phyloP scores from a whole-genome alignment of 2,888 invertebrate species.

The Leucophenga maculata region DNA sequence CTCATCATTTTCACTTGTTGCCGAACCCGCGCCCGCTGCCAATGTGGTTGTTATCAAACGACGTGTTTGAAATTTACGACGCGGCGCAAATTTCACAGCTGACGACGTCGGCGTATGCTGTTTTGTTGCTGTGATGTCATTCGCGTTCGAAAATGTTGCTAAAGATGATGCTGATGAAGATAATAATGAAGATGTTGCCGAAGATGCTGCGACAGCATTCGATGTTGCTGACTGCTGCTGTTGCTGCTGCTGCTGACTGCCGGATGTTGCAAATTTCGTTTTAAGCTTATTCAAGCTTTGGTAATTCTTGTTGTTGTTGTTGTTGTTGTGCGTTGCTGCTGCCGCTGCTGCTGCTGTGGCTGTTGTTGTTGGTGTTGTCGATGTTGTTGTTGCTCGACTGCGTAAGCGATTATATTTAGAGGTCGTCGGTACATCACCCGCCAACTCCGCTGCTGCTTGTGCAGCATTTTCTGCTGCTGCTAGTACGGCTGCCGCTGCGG shows the following conservation, averaged over 20 bases:
- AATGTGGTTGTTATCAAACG: constrained; percentile 57
- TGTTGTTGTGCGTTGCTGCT: constrained; percentile 32
- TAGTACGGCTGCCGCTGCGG: constrained; percentile 37
- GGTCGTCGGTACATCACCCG: constrained; percentile 45
- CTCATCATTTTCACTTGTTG: constrained; percentile 48
- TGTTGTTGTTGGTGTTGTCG: constrained; percentile 41
- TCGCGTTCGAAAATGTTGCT: constrained; percentile 27
- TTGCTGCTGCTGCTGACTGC: constrained; percentile 4
- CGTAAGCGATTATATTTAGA: constrained; percentile 60
- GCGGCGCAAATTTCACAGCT: constrained; percentile 47
- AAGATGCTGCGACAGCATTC: constrained; percentile 26
- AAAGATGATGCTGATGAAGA: constrained; percentile 23
- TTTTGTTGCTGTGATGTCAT: constrained; percentile 1
- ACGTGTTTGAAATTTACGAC: constrained; percentile 63
- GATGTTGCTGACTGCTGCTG: constrained; percentile 21
- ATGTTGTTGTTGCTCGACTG: constrained; percentile 45
- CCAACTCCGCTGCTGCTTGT: constrained; percentile 54
- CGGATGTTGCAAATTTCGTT: constrained; percentile 29
- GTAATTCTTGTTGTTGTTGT: constrained; percentile 19
- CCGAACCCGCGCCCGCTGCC: constrained; percentile 28
- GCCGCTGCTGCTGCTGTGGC: constrained; percentile 35
- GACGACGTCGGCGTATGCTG: constrained; percentile 40
- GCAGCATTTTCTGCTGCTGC: constrained; percentile 34
- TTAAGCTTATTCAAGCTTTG: constrained; percentile 38
- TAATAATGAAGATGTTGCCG: constrained; percentile 5